phyloP scores from a whole-genome alignment of 2,797 vertebrate genomes.

The Acomys russatus region DNA sequence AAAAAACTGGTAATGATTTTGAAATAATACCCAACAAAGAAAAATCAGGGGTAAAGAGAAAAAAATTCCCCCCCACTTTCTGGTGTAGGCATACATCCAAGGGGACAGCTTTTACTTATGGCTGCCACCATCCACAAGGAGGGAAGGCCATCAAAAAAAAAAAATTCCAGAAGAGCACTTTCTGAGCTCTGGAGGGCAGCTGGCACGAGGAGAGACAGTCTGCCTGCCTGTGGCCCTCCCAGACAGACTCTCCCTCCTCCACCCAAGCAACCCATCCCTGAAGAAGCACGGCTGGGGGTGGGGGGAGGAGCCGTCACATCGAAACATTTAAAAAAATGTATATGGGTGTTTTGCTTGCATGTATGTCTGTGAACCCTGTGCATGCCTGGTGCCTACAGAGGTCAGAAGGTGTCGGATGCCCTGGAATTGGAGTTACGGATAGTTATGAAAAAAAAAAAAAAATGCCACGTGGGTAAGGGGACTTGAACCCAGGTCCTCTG shows the following conservation, averaged over 20 bases:
- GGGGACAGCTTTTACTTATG: neutral
- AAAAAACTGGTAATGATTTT: slow-evolving; percentile 94
- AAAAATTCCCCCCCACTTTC: neutral
- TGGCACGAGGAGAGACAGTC: neutral
- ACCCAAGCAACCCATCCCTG: neutral
- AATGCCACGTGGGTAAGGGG: too few relatives aligned
- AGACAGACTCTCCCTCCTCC: neutral
- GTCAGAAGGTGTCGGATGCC: neutral
- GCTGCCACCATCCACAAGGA: neutral
- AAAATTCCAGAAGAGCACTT: neutral
- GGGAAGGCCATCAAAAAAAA: neutral
- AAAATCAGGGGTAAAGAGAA: slow-evolving; percentile 57
- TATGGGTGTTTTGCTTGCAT: neutral
- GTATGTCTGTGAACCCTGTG: neutral
- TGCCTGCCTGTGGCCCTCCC: neutral
- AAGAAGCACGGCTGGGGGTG: neutral
- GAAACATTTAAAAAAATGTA: too few relatives aligned
- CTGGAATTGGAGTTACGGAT: neutral
- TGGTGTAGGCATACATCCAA: fast-evolving
- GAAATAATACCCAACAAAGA: slow-evolving; percentile 94
- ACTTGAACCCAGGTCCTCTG: neutral
- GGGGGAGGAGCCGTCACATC: too few relatives aligned
- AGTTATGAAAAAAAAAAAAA: neutral
- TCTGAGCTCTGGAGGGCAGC: neutral
- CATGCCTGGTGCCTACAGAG: neutral